A percentile compares a stretch with the other conserved stretches of the same genome.
Evolutionary conservation across 92 coral and sea anemone genomes (phyloP).

Genomic region (Pocillopora grandis): DNA sequence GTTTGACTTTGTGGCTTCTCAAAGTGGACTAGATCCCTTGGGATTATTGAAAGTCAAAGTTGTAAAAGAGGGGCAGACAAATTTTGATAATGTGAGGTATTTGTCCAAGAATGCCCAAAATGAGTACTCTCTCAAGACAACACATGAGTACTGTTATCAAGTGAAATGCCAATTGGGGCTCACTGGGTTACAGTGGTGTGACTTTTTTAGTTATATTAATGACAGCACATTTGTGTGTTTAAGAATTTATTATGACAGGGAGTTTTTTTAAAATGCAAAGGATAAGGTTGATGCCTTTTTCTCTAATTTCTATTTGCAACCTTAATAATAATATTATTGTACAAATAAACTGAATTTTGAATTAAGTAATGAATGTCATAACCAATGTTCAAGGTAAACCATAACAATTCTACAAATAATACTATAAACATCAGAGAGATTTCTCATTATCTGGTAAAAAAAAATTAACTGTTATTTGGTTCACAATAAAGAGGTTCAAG

Average conservation of each 20-base stretch:
- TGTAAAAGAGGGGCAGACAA: conserved; percentile 54
- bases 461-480: too few relatives aligned
- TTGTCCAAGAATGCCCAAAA: conserved; percentile 26
- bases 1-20: background rate
- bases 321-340: background rate
- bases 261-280: conserved; percentile 55
- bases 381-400: too few relatives aligned
- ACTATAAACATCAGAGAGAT: too few relatives aligned
- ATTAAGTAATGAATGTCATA: too few relatives aligned
- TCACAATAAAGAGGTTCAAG: too few relatives aligned
- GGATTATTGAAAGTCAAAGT: conserved; percentile 64
- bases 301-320: background rate
- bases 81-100: conserved; percentile 42
- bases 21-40: background rate
- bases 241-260: conserved; percentile 44
- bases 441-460: too few relatives aligned
- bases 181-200: conserved; percentile 64
- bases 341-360: background rate
- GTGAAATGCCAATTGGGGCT: conserved; percentile 66
- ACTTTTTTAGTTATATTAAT: conserved; percentile 46
- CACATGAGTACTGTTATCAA: conserved; percentile 49
- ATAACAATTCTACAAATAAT: too few relatives aligned
- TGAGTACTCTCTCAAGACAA: conserved; percentile 36
- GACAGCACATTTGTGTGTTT: conserved; percentile 41
- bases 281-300: conserved; percentile 56